phyloP scores from a whole-genome alignment of 2,113 vertebrate species.

The Chaetodon trifascialis region DNA sequence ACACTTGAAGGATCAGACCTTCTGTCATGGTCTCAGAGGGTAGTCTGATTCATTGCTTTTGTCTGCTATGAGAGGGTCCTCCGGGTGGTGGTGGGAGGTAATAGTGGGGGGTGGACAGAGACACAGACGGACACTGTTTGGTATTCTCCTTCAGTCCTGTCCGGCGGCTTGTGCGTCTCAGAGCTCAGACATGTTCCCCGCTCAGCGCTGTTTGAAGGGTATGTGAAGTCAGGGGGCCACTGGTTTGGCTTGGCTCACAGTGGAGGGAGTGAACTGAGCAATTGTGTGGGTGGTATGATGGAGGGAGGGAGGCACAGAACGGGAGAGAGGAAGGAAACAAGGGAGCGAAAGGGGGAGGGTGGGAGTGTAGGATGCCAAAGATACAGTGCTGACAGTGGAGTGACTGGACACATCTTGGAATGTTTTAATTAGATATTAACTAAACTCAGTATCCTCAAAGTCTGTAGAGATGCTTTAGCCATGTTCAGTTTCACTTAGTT shows the following conservation, averaged over 20 bases:
- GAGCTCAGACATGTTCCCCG: slow-evolving; percentile 47
- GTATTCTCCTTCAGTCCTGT: slow-evolving; percentile 67
- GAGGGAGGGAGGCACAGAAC: not conserved
- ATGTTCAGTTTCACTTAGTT: slow-evolving; percentile 1
- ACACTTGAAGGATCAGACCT: slow-evolving; percentile 63
- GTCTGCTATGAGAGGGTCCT: slow-evolving; percentile 60
- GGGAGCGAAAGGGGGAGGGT: slow-evolving; percentile 32
- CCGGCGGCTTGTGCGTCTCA: slow-evolving; percentile 44
- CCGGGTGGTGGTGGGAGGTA: slow-evolving; percentile 14
- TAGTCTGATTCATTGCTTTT: slow-evolving; percentile 75
- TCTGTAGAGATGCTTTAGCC: not conserved
- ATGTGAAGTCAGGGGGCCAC: slow-evolving; percentile 52
- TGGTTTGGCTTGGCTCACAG: slow-evolving; percentile 51
- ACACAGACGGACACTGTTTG: slow-evolving; percentile 72
- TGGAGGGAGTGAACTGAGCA: slow-evolving; percentile 47
- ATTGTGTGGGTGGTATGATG: slow-evolving; percentile 54
- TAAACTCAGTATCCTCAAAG: not conserved
- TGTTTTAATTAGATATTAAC: slow-evolving; percentile 23
- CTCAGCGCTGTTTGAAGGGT: slow-evolving; percentile 46
- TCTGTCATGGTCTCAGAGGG: slow-evolving; percentile 59
- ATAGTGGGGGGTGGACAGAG: slow-evolving; percentile 9
- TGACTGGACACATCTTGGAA: slow-evolving; percentile 17
- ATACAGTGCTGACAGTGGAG: slow-evolving; percentile 22
- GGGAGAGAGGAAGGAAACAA: slow-evolving; percentile 19
- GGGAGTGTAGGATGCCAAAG: slow-evolving; percentile 51